Percentiles rank a stretch among this genome's conserved stretches.
phyloP scores from a whole-genome alignment of 1,140 invertebrate species.

The Heliconius congener region DNA sequence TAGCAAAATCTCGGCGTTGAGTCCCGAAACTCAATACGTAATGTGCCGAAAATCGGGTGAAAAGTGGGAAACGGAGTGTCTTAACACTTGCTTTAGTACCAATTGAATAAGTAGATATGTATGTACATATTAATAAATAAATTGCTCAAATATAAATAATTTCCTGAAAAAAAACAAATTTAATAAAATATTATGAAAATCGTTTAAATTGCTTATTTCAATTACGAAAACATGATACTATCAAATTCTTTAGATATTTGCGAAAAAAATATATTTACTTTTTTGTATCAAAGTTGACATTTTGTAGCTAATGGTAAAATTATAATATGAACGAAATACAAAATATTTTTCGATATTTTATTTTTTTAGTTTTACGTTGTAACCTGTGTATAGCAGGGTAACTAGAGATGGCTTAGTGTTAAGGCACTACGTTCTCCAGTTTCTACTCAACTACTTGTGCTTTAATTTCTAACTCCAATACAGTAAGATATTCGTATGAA shows the following conservation, averaged over 20 bases:
- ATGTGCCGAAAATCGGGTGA: not conserved
- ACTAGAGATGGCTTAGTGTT: not conserved
- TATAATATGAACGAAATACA: no score
- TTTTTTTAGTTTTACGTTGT: not conserved
- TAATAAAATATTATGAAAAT: not conserved
- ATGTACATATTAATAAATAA: no score
- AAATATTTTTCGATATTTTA: no score
- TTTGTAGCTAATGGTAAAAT: not conserved
- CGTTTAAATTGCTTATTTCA: not conserved
- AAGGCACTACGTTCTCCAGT: not conserved
- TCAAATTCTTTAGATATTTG: not conserved
- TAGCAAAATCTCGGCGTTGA: not conserved
- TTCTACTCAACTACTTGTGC: not conserved
- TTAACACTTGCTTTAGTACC: no score
- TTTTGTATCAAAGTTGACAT: not conserved
- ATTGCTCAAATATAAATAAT: no score
- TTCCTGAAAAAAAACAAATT: no score
- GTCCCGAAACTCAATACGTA: not conserved
- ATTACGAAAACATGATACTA: not conserved
- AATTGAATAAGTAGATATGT: no score
- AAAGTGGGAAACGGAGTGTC: no score
- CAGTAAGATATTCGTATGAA: no score
- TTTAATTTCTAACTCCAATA: no score
- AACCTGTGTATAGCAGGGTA: not conserved
- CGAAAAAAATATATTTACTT: not conserved